These are phyloP conservation scores for Epicauta chinensis DNA, from an alignment of 1,140 invertebrate species.

Conservation along the genomic window DNA sequence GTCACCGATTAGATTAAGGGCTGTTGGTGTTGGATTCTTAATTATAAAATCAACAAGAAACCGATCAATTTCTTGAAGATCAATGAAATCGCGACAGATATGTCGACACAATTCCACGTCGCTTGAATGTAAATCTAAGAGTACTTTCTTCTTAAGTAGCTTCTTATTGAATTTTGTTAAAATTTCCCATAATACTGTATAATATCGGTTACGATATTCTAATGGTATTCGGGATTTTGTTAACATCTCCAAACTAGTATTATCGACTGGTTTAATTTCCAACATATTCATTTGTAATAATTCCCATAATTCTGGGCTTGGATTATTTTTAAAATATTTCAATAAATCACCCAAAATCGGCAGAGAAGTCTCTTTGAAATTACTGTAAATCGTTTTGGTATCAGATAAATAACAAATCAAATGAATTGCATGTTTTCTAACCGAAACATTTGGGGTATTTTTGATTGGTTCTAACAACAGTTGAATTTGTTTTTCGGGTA, in stretches of 20 bases:
- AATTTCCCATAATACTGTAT: slow-evolving; percentile 5
- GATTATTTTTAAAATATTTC: slow-evolving; percentile 12
- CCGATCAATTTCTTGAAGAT: too few species aligned
- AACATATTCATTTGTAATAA: neutral
- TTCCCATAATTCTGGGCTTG: neutral
- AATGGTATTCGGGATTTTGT: neutral
- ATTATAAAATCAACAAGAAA: too few species aligned
- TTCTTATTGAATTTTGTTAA: neutral
- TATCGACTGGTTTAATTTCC: neutral
- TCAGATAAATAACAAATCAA: slow-evolving; percentile 4
- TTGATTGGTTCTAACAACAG: neutral
- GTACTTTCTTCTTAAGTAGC: neutral
- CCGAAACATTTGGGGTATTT: neutral
- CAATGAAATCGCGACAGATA: too few species aligned
- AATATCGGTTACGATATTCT: neutral
- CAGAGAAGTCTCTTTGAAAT: neutral
- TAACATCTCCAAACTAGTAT: neutral
- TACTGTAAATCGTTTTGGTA: neutral
- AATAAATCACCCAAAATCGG: neutral
- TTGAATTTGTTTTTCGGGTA: neutral
- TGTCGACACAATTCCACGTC: neutral
- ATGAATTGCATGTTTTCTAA: slow-evolving; percentile 2
- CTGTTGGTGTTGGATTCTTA: too few species aligned
- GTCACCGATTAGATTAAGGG: too few species aligned
- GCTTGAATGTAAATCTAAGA: neutral